Evolutionary conservation across 2,113 vertebrate species (phyloP), one percentile per base, ranked within the genome.

Genomic region (Cyprinodon brontotheroides): DNA sequence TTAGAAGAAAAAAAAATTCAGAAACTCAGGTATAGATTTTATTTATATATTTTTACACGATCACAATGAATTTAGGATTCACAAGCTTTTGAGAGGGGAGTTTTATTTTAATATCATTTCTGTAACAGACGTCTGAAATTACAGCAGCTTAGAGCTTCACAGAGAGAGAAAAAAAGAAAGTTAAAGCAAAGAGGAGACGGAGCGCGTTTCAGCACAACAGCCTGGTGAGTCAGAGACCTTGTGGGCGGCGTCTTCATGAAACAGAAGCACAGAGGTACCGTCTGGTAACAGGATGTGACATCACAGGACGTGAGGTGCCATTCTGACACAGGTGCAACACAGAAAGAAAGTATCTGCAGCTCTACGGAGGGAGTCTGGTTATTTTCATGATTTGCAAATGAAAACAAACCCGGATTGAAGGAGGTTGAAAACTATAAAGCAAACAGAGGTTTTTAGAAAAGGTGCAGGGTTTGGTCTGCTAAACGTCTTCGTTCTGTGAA

Each of bases 11-110:
- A 7, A 7, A 38, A 84, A 73, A 11, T 48, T 65, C 8, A 53
- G 60, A 15, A 48, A 91, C 77, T 88, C 67, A 87, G 79, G 88
- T 90, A 90, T 81, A 92, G 61, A 77, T 91, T 94, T 93, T 94
- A 93, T 93, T 93, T 89, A 82, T 86, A 87, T 82, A 89, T 78
- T 89, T 64, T 93, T 89, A 75, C 90, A 93, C 88, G 91, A 91
- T 87, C 68, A 91, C 86, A 90, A 87, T 85, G 77, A 80, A 82
- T 84, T 78, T 79, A 59, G 74, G 79, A 79, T 77, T 88, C 70
- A 84, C 86, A 91, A 90, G 78, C 67, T 60, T 79, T 67, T 17
- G 57, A 5, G 70, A 39, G 45, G 15, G 2, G 10, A 70, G 62
- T 48, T n/a, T 22, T 37, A 50, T 57, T 6, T 8, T 6, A 41